Evolutionary conservation across 1,140 invertebrate genomes (phyloP), one percentile per base, ranked within the genome.

Genomic region (Pantala flavescens): DNA sequence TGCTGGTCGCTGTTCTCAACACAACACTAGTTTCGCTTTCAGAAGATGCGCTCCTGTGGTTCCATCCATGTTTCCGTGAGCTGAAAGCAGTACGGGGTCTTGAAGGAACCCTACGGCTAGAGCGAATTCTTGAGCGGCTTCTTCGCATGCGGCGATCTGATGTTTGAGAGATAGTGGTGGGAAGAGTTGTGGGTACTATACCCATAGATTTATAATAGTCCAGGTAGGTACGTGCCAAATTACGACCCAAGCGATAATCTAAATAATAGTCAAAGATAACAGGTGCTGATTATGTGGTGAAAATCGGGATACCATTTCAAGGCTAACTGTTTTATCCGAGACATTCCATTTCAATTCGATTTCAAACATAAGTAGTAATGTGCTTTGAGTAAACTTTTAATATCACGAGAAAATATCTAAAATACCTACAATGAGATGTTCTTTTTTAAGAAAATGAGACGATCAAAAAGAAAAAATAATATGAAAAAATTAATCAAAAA

Each of bases 121-220:
- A 43, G 14, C 75, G 21, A 12, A 36, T 21, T 0, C 70, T 43
- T 21, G 74, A 49, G 12, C 72, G 73, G 21, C 76, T 74, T 24
- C 70, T 72, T 43, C 76, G 74, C 70, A 63, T 74, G 49, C 71
- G 74, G n/a, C 24, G 73, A 70, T 76, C 71, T 70, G 24, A 43
- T 19, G n/a, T 28, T 19, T 28, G 55, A 81, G 80, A 24, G 86
- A 78, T 0, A 85, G 82, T 70, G 84, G 75, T 81, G 0, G 85
- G 84, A 43, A 88, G 77, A 70, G 84, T 84, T 24, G 85, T 80
- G 0, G 89, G 86, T 77, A 93, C 89, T 71, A 90, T 85, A 72
- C 91, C 91, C 36, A 86, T 89, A 21, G 90, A 84, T 77, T 89
- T 88, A 82, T 94, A 94, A 81, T 93, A 94, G 80, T 95, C 91